Evolutionary conservation across 2,888 invertebrate species (phyloP).

Genomic region (Apomyelois bistriatella): DNA sequence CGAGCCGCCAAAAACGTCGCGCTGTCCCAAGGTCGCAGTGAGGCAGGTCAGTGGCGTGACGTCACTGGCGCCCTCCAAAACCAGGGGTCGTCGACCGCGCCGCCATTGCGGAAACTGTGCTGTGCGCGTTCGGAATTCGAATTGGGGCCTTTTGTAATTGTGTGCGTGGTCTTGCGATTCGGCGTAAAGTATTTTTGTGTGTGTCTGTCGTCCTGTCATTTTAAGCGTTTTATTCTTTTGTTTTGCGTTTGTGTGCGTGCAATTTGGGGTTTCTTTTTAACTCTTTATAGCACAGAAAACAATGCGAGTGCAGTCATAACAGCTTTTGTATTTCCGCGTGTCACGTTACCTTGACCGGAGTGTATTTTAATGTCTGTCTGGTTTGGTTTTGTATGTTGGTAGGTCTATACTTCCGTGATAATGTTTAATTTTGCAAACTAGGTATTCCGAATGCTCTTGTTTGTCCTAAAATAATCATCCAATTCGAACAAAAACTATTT

Average conservation of each 20-base stretch:
- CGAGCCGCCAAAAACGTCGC: slow-evolving; percentile 42
- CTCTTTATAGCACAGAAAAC: slow-evolving; percentile 13
- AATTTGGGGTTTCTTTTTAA: slow-evolving; percentile 32
- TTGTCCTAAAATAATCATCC: too few relatives aligned
- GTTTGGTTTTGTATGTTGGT: not conserved
- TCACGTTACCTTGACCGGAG: slow-evolving; percentile 11
- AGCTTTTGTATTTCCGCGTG: slow-evolving; percentile 11
- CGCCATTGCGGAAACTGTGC: slow-evolving; percentile 74
- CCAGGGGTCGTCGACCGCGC: slow-evolving; percentile 64
- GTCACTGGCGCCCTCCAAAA: slow-evolving; percentile 76
- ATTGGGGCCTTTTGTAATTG: slow-evolving; percentile 61
- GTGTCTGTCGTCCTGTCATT: slow-evolving; percentile 21
- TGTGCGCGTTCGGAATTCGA: slow-evolving; percentile 75
- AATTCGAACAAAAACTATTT: too few relatives aligned
- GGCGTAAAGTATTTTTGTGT: slow-evolving; percentile 13
- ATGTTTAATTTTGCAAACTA: not conserved
- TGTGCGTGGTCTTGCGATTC: slow-evolving; percentile 47
- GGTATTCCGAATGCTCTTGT: too few relatives aligned
- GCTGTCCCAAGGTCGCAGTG: slow-evolving; percentile 66
- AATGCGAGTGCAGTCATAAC: slow-evolving; percentile 8
- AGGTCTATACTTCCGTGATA: not conserved
- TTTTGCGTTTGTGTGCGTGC: slow-evolving; percentile 40
- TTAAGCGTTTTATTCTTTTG: slow-evolving; percentile 19
- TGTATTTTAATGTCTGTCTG: slow-evolving; percentile 7
- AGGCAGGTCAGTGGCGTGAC: slow-evolving; percentile 73